These are phyloP conservation scores for Penelope pileata DNA, from an alignment of 2,113 vertebrate genomes.

Conservation along the genomic window DNA sequence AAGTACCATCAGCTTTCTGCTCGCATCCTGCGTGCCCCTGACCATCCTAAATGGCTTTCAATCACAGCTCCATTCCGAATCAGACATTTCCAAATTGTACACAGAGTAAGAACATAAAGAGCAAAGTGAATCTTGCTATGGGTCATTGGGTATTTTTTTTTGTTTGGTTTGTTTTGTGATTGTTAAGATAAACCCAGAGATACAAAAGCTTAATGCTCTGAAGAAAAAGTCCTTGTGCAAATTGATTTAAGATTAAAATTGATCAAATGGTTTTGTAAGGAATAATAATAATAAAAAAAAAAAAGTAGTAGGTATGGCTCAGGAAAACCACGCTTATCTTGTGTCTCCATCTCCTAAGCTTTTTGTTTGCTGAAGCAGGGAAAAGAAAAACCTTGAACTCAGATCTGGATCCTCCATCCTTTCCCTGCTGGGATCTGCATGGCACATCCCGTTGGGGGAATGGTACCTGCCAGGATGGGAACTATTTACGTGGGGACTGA, in stretches of 20 bases:
- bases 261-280: not conserved
- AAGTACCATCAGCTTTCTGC: not conserved
- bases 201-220: not conserved
- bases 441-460: not conserved
- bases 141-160: not conserved
- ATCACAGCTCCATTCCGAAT: not conserved
- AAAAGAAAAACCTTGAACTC: not conserved
- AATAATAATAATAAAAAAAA: not conserved
- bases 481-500: not conserved
- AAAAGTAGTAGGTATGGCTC: not conserved
- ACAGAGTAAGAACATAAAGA: not conserved
- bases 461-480: not conserved
- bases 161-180: not conserved
- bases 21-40: not conserved
- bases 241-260: conserved; percentile 21
- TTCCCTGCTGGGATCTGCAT: not conserved
- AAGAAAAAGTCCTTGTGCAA: not conserved
- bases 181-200: not conserved
- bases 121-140: not conserved
- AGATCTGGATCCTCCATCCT: not conserved
- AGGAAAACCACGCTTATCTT: too few relatives aligned
- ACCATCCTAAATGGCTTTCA: not conserved
- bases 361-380: not conserved
- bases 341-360: not conserved
- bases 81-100: not conserved